Conservation (phyloP, 2,888 invertebrate species). For the Poecilus cupreus region DNA sequence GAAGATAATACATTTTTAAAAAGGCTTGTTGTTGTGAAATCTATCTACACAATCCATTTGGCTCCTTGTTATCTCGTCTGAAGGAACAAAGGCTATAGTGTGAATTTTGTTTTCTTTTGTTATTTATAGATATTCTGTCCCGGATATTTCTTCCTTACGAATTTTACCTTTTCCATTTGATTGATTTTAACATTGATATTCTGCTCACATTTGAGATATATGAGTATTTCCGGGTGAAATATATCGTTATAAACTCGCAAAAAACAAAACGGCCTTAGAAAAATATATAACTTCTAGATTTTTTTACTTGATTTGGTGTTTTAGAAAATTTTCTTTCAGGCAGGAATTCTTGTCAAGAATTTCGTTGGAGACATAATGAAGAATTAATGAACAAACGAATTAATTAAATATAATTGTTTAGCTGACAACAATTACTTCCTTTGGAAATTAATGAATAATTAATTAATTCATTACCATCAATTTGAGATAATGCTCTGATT, state of each 20-base stretch:
- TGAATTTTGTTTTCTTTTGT: neutral
- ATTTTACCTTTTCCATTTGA: neutral
- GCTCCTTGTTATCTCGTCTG: too few species aligned
- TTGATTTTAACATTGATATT: neutral
- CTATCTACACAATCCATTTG: too few species aligned
- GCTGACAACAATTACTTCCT: neutral
- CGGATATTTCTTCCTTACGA: neutral
- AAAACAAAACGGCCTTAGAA: too few species aligned
- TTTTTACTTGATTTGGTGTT: too few species aligned
- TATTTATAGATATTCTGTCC: neutral
- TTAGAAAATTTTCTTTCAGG: too few species aligned
- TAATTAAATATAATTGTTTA: neutral
- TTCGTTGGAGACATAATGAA: too few species aligned
- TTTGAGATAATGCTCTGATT: neutral
- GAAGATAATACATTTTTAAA: too few species aligned
- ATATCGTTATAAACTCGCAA: neutral
- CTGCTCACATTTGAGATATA: neutral
- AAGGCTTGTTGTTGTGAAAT: too few species aligned
- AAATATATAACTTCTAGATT: too few species aligned
- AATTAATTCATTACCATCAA: neutral
- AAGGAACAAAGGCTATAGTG: neutral
- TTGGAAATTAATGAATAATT: neutral
- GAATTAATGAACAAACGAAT: too few species aligned
- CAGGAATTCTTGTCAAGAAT: too few species aligned
- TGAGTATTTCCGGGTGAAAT: neutral